Evolutionary conservation across 2,113 vertebrate genomes (phyloP).

Genomic region (Centropristis striata): DNA sequence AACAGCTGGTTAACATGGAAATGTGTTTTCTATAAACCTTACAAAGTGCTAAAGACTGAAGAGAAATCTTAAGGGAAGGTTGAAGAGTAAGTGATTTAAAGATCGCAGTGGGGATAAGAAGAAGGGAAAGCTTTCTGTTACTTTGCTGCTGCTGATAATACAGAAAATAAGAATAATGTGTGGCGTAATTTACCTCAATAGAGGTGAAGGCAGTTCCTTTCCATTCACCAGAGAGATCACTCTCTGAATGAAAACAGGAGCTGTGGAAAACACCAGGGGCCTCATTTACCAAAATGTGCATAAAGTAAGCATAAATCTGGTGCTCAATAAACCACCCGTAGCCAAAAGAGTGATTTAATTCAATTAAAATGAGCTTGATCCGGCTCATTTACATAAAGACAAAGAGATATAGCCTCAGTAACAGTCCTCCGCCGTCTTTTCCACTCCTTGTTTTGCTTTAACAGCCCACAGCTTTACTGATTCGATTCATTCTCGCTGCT

Average conservation of each 20-base stretch:
- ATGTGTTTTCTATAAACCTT: not conserved
- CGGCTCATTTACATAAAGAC: not conserved
- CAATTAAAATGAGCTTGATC: not conserved
- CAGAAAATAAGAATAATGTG: not conserved
- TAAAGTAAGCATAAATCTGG: not conserved
- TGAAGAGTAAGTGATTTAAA: not conserved
- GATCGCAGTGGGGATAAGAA: not conserved
- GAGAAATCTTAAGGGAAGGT: slow-evolving; percentile 5
- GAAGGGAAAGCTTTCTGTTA: not conserved
- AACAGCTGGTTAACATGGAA: slow-evolving; percentile 13
- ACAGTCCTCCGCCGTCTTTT: too few species aligned
- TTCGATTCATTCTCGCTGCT: not conserved
- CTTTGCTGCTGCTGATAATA: slow-evolving; percentile 19
- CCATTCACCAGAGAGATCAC: slow-evolving; percentile 23
- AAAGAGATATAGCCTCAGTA: not conserved
- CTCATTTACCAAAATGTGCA: slow-evolving; percentile 13
- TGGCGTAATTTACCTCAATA: not conserved
- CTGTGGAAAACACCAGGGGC: slow-evolving; percentile 3
- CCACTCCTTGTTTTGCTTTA: not conserved
- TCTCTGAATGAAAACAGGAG: not conserved
- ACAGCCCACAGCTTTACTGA: not conserved
- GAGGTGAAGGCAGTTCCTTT: not conserved
- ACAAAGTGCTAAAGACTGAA: slow-evolving; percentile 15
- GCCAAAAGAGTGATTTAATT: not conserved
- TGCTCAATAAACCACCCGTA: not conserved